Evolutionary conservation across 2,888 invertebrate genomes (phyloP), one percentile per base, ranked within the genome.

Genomic region (Tethea ocularis): DNA sequence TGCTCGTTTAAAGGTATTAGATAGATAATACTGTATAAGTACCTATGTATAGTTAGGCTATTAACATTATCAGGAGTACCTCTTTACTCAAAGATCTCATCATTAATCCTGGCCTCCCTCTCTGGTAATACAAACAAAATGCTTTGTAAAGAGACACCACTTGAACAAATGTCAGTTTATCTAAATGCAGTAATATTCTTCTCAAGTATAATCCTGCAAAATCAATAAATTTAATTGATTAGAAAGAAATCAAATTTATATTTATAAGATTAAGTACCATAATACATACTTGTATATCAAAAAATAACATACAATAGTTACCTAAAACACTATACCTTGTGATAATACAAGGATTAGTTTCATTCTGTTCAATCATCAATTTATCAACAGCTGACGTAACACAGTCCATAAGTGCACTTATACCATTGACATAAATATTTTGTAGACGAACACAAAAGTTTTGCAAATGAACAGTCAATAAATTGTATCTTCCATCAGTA

Each of bases 141-240:
- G 95, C 95, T 72, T 95, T 95, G 79, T 95, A 96, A 26, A 98
- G 92, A 41, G 95, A 93, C 54, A 96, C 96, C 61, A 97, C 95
- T 93, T 97, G 97, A 41, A 96, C 96, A 89, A 98, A 98, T 17
- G 96, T 95, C 67, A 98, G 91, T 82, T 96, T 97, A 75, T 98
- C 97, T 79, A 98, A 95, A 65, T 96, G 95, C 0, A 98, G 93
- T 67, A 96, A 94, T 81, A 98, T 96, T 77, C 98, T 94, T 64
- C 98, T 93, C 64, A 98, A 93, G 85, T 97, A 98, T 67, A 97
- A 93, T 33, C 98, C 98, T 94, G 93, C 75, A 89, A 94, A 33
- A 77, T 59, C 74, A 80, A 93, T 78, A 61, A 84, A 69, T 83
- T 41, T 41, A 17, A 20, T 20, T 46, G n/a, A n/a, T 38, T 38